Evolutionary conservation across 2,888 invertebrate species (phyloP).

Genomic region (Sphaeridia pumilis): DNA sequence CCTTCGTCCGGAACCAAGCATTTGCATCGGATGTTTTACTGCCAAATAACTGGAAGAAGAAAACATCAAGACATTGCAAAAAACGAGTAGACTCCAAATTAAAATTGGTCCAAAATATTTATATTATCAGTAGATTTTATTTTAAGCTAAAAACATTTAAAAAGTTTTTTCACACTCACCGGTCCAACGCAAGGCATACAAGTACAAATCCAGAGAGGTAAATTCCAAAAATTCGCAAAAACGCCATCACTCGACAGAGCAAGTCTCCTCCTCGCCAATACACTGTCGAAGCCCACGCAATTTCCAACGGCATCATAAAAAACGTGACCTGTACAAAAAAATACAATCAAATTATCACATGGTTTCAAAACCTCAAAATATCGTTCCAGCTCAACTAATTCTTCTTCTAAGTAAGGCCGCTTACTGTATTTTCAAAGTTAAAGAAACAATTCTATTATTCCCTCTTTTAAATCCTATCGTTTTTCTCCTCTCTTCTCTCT

Average conservation of each 20-base stretch:
- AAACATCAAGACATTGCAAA: not conserved
- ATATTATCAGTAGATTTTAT: not conserved
- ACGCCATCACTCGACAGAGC: slow-evolving; percentile 74
- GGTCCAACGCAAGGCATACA: slow-evolving; percentile 78
- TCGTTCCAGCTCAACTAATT: too few relatives aligned
- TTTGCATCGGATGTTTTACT: slow-evolving; percentile 59
- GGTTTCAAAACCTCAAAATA: too few relatives aligned
- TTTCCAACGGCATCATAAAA: slow-evolving; percentile 38
- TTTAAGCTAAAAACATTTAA: too few relatives aligned
- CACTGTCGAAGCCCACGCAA: slow-evolving; percentile 76
- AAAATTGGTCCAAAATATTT: not conserved
- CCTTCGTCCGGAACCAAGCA: slow-evolving; percentile 53
- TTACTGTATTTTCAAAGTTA: too few relatives aligned
- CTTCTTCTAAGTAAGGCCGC: too few relatives aligned
- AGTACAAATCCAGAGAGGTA: slow-evolving; percentile 77
- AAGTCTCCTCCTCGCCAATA: slow-evolving; percentile 74
- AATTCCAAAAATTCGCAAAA: slow-evolving; percentile 73
- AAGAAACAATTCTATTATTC: too few relatives aligned
- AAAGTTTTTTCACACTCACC: too few relatives aligned
- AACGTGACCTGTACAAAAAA: slow-evolving; percentile 37
- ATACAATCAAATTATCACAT: too few relatives aligned
- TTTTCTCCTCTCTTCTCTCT: too few relatives aligned
- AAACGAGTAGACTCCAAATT: not conserved
- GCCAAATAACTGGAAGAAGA: slow-evolving; percentile 53
- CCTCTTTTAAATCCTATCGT: too few relatives aligned